Evolutionary conservation across 1,140 invertebrate species (phyloP), one percentile per base, ranked within the genome.

Genomic region (Panagrolaimus sp.): DNA sequence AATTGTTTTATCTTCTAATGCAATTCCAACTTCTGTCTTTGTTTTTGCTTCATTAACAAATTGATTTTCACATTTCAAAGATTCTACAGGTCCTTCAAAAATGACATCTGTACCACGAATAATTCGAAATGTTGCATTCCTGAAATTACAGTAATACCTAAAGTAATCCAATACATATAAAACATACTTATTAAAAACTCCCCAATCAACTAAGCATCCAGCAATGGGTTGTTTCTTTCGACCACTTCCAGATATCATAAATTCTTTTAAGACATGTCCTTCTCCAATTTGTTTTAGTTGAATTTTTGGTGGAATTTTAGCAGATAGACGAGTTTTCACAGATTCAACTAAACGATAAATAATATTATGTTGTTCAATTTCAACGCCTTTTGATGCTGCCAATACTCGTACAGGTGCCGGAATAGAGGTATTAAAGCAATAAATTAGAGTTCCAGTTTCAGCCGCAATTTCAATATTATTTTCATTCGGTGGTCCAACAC

Each of bases 391-490:
- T 16, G 78, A 43, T 14, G 67, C 69, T 14, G 80, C 80, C 1
- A 71, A 23, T n/a, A 67, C 16, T 23, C 68, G 45, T 14, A 82
- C 46, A 23, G 66, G 23, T 5, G 66, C 14, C 9, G 72, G 20
- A 9, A 82, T 65, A 20, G 68, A 48, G 1, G 69, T 66, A 67
- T 82, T 82, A 67, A 82, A 82, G 45, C 78, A 80, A 38, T 78
- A 75, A n/a, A 82, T 69, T 11, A 70, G 65, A 1, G 80, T 78
- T 76, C 90, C 85, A 83, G 96, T 96, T 3, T 88, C 84, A 80
- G 89, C 86, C 13, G 94, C 92, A 74, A 96, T 82, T 85, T 93
- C 90, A 9, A 97, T 72, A 83, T 97, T 93, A 25, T 86, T 89
- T 74, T 90, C 89, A 0, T 88, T 90, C 1, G 97, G 86, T 66